Evolutionary conservation across 1,140 invertebrate species (phyloP).

Genomic region (Bacillus rossius): DNA sequence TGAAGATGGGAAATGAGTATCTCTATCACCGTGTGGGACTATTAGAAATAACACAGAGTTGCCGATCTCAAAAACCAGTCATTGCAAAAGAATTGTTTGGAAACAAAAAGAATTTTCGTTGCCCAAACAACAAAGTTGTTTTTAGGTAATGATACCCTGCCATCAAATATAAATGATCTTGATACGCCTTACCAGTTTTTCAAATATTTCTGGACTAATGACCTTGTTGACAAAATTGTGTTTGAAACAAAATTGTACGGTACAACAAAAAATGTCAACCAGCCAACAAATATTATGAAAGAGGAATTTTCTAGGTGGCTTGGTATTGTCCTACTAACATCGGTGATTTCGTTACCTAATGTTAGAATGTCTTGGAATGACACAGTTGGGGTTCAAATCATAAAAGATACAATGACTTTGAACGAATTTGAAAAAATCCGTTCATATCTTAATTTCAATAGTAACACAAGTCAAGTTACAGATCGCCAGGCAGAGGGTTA

Average conservation of each 20-base stretch:
- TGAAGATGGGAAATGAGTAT: too few relatives aligned
- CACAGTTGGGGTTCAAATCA: background rate
- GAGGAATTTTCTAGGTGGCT: background rate
- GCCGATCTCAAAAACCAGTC: too few relatives aligned
- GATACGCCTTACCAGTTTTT: background rate
- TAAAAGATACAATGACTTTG: constrained; percentile 27
- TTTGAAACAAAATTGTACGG: background rate
- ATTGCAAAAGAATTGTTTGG: too few relatives aligned
- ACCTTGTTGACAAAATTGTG: background rate
- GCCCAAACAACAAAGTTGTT: too few relatives aligned
- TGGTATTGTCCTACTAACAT: background rate
- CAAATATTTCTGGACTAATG: background rate
- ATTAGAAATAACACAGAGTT: too few relatives aligned
- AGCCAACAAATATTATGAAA: background rate
- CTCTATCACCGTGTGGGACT: too few relatives aligned
- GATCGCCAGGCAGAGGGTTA: constrained; percentile 15
- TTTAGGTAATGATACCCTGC: background rate
- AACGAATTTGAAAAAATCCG: constrained; percentile 38
- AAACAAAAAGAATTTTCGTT: too few relatives aligned
- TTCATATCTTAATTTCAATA: constrained; percentile 31
- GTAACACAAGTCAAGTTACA: constrained; percentile 26
- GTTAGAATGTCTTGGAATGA: background rate
- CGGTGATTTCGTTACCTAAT: background rate
- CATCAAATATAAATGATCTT: background rate
- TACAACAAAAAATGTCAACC: background rate